These are phyloP conservation scores for Sorex araneus DNA, from an alignment of 2,113 vertebrate genomes.

Conservation along the genomic window DNA sequence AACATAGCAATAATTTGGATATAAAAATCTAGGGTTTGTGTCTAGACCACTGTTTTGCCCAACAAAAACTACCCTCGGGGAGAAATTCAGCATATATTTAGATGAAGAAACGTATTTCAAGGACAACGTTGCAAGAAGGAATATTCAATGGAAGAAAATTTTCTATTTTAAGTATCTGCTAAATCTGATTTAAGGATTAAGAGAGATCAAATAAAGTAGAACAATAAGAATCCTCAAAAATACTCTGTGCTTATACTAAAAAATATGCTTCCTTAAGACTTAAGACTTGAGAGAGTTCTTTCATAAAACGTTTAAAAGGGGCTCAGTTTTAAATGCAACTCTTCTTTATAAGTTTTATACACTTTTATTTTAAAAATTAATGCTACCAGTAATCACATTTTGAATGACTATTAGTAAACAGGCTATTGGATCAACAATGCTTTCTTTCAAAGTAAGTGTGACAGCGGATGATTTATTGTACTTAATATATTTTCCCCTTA, in stretches of 20 bases:
- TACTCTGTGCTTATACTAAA: slow-evolving; percentile 5
- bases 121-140: neutral
- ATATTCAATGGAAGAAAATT: neutral
- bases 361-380: slow-evolving; percentile 39
- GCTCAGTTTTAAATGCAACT: slow-evolving; percentile 23
- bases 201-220: slow-evolving; percentile 44
- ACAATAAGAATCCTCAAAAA: slow-evolving; percentile 28
- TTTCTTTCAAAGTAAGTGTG: slow-evolving; percentile 54
- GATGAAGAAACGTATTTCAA: slow-evolving; percentile 49
- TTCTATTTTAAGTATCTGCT: slow-evolving; percentile 60
- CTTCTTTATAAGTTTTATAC: slow-evolving; percentile 14
- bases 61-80: neutral
- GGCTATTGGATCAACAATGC: slow-evolving; percentile 9
- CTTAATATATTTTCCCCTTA: slow-evolving; percentile 61
- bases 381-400: slow-evolving; percentile 14
- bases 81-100: slow-evolving; percentile 38
- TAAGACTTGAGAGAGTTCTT: slow-evolving; percentile 21
- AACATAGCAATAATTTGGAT: slow-evolving; percentile 43
- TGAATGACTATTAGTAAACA: slow-evolving; percentile 46
- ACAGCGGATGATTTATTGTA: slow-evolving; percentile 66
- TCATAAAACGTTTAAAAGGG: neutral
- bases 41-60: slow-evolving; percentile 11
- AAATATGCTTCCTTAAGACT: slow-evolving; percentile 42
- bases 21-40: slow-evolving; percentile 42
- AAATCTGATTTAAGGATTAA: slow-evolving; percentile 48